Evolutionary conservation across 2,113 vertebrate genomes (phyloP), one percentile per base, ranked within the genome.

Genomic region (Ophthalmolycus amberensis): DNA sequence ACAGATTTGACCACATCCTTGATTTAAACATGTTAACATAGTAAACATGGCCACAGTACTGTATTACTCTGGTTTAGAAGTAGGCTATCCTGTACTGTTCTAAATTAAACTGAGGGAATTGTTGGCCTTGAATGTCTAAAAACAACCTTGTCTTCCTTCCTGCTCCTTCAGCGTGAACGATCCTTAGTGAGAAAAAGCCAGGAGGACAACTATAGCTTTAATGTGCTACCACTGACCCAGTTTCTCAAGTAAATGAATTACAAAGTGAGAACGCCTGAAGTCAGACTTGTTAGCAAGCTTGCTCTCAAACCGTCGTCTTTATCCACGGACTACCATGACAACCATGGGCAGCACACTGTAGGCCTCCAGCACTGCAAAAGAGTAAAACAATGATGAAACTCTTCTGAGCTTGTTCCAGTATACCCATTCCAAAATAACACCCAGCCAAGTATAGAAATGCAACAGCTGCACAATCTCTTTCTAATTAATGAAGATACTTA

Each of bases 211-310:
- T 80, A 48, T 1, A 50, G 77, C 77, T 85, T 83, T 72, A 86
- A 89, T 69, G 56, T 90, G 85, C 52, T 82, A 62, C 87, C 87
- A 90, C 79, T 94, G 92, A 94, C 91, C 93, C 78, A 94, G 83
- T 93, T 93, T 95, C 80, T 84, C 54, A 79, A 84, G 82, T 77
- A 91, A 82, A 82, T 60, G 56, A 87, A 89, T 80, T 91, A 65
- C 77, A 88, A 91, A 92, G 84, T 83, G 82, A 89, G 46, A 86
- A 58, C 65, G 92, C 89, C 91, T 92, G 37, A 86, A 92, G 90
- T 84, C 75, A 88, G 82, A 79, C 78, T 89, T 89, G 38, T 88
- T 89, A 90, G 83, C 6, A 15, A 81, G 81, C 81, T 79, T n/a
- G 9, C 75, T 85, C 25, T 58, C 27, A 40, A 59, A 29, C 54